Evolutionary conservation across 1,140 invertebrate genomes (phyloP), one percentile per base, ranked within the genome.

Genomic region (Zaprionus inermis): DNA sequence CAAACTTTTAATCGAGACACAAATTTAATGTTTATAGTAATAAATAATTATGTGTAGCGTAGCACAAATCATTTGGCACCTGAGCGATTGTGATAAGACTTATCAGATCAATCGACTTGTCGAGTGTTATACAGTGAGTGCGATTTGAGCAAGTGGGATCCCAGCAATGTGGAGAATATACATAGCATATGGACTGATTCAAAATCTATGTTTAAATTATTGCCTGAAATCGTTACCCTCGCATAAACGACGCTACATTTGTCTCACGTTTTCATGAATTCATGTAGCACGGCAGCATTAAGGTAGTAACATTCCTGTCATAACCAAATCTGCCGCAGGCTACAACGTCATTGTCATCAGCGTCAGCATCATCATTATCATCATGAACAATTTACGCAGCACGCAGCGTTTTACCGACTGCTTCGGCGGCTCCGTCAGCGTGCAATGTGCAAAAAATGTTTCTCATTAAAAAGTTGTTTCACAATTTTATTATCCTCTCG

Each of bases 401-500:
- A 67, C n/a, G n/a, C n/a, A n/a, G n/a, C n/a, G n/a, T n/a, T n/a
- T n/a, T n/a, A n/a, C n/a, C n/a, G n/a, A n/a, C n/a, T n/a, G n/a
- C n/a, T n/a, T 57, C 16, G 24, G 14, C 14, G 22, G 12, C 63
- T 49, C 44, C 22, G 66, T 44, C 78, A 81, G 44, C 69, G 44
- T 69, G 82, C 67, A 86, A 86, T 85, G 71, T 81, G 81, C 82
- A 81, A 85, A 85, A 86, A 85, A 80, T 85, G 81, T 86, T 85
- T 86, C 81, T 85, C 81, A 85, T 85, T 86, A 85, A 85, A 85
- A 85, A 85, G 81, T 85, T 85, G 81, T 85, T 86, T 81, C 79
- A 78, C 81, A 85, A 85, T 85, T 86, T 82, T 85, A 85, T 86
- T 85, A 85, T 85, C 79, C 79, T 76, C 67, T 78, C 71, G 67